Conservation (phyloP, 2,113 vertebrate genomes). For the Bagarius yarrelli region DNA sequence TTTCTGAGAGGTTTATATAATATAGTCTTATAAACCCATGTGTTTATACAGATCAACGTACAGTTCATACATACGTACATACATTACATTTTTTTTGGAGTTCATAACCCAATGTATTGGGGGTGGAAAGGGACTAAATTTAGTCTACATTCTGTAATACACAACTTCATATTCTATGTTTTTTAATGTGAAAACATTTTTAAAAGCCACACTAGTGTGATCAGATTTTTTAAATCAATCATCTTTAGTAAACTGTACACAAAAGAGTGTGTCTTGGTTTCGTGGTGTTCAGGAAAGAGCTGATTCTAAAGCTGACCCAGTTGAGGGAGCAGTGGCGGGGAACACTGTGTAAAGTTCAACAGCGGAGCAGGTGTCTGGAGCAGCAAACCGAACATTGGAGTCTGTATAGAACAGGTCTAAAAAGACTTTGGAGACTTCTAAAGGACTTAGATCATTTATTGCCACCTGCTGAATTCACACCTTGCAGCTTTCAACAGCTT, state of each 20-base stretch:
- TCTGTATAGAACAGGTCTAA: slow-evolving; percentile 64
- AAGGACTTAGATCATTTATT: slow-evolving; percentile 64
- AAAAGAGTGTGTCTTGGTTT: neutral
- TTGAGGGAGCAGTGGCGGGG: slow-evolving; percentile 77
- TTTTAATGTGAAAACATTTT: no score
- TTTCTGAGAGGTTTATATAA: no score
- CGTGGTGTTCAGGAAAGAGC: slow-evolving; percentile 69
- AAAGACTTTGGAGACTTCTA: slow-evolving; percentile 69
- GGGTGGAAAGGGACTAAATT: no score
- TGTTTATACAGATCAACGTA: no score
- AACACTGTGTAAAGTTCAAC: slow-evolving; percentile 55
- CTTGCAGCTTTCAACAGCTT: slow-evolving; percentile 64
- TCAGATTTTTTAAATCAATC: neutral
- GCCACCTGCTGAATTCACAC: slow-evolving; percentile 63
- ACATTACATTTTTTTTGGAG: no score
- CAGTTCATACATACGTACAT: no score
- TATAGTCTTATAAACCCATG: no score
- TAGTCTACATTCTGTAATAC: no score
- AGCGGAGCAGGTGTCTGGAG: slow-evolving; percentile 59
- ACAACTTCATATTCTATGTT: no score
- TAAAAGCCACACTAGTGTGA: neutral
- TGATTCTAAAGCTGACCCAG: slow-evolving; percentile 65
- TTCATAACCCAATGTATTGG: no score
- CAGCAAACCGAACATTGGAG: slow-evolving; percentile 70
- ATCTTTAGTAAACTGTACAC: neutral